Conservation (phyloP, 2,113 vertebrate species). For the Caracal caracal region DNA sequence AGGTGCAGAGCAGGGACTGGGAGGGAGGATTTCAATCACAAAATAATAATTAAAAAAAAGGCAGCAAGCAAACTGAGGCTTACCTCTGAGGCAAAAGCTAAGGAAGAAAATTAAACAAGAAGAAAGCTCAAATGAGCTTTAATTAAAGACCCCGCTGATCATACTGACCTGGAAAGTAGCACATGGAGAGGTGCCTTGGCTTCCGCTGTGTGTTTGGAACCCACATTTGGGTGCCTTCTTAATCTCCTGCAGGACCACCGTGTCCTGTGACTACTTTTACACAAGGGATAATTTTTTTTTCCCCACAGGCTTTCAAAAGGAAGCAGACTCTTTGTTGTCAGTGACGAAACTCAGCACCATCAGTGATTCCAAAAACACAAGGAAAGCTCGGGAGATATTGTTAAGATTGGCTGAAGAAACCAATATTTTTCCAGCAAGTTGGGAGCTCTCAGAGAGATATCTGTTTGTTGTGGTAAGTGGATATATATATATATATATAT, state of each 20-base stretch:
- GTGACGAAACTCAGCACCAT: slow-evolving; percentile 90
- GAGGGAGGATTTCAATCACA: background rate
- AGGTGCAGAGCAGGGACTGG: background rate
- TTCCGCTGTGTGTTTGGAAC: background rate
- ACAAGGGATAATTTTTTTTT: background rate
- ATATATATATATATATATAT: background rate
- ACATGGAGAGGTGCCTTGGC: rapidly evolving
- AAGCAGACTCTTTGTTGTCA: slow-evolving; percentile 91
- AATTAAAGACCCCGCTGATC: background rate
- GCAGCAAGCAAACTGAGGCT: background rate
- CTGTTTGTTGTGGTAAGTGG: slow-evolving; percentile 92
- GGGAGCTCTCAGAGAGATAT: slow-evolving; percentile 89
- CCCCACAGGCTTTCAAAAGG: slow-evolving; percentile 92
- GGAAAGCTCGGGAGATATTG: slow-evolving; percentile 88
- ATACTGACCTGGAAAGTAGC: background rate
- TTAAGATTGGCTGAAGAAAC: slow-evolving; percentile 91
- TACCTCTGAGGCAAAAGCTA: background rate
- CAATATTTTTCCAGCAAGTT: slow-evolving; percentile 89
- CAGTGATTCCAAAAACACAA: slow-evolving; percentile 88
- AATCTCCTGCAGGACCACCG: background rate
- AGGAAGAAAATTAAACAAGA: background rate
- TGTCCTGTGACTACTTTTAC: background rate
- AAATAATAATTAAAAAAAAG: background rate
- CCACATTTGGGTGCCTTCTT: background rate
- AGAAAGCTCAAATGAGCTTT: background rate